Evolutionary conservation across 2,113 vertebrate species (phyloP).

Genomic region (Lagopus muta): DNA sequence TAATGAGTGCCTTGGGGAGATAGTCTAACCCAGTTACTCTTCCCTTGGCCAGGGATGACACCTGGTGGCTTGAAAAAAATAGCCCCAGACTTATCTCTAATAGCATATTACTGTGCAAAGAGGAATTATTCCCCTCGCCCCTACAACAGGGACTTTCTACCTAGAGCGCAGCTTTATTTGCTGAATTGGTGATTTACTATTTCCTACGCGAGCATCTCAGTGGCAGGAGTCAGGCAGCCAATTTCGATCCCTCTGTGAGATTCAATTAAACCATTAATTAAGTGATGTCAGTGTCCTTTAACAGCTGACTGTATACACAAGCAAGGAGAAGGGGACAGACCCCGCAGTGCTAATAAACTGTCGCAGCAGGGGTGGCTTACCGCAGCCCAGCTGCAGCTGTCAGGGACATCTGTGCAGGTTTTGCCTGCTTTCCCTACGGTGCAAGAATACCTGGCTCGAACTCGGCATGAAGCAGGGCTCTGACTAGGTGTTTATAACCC

Average conservation of each 20-base stretch:
- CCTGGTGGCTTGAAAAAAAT: background rate
- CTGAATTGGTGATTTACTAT: slow-evolving; percentile 41
- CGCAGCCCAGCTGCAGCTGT: slow-evolving; percentile 6
- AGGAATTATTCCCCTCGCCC: background rate
- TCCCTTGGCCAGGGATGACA: background rate
- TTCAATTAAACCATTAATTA: slow-evolving; percentile 61
- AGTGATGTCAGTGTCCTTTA: slow-evolving; percentile 58
- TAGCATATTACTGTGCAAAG: background rate
- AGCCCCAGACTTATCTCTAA: background rate
- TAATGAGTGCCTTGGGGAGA: background rate
- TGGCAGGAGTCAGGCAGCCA: slow-evolving; percentile 20
- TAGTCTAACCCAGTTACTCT: background rate
- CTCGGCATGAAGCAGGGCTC: background rate
- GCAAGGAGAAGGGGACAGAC: background rate
- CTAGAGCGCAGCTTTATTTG: slow-evolving; percentile 9
- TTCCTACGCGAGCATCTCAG: slow-evolving; percentile 20
- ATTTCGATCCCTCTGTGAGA: slow-evolving; percentile 38
- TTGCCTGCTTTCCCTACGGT: background rate
- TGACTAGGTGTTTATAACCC: slow-evolving; percentile 28
- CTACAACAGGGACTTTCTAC: background rate
- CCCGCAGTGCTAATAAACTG: slow-evolving; percentile 31
- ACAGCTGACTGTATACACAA: slow-evolving; percentile 14
- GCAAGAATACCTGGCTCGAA: background rate
- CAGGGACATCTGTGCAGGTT: background rate
- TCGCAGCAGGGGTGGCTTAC: slow-evolving; percentile 38